Evolutionary conservation across 2,113 vertebrate species (phyloP), one percentile per base, ranked within the genome.

Genomic region (Pachypanchax playfairii): DNA sequence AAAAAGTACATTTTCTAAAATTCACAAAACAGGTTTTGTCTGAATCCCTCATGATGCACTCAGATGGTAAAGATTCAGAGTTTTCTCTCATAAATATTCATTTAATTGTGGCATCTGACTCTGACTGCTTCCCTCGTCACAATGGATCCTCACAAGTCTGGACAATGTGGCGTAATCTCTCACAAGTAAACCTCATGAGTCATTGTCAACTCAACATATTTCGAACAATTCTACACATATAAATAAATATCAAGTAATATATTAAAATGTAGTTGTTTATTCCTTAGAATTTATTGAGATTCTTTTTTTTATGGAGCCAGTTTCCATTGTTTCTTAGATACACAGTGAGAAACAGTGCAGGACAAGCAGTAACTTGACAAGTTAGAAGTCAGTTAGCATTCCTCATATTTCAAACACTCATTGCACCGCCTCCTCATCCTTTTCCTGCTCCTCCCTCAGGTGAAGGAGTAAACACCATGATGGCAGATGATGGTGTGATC

Each of bases 291-390:
- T n/a, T n/a, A n/a, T n/a, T n/a, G n/a, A n/a, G n/a, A n/a, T n/a
- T n/a, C n/a, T n/a, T n/a, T n/a, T n/a, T n/a, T n/a, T n/a, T n/a
- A n/a, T n/a, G n/a, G n/a, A 29, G 28, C 28, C 31, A 15, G n/a
- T 48, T 4, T 3, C 33, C 2, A 1, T 6, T 17, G 5, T 24
- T 67, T 54, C 24, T 28, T 65, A 6, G 18, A 12, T n/a, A 1
- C 18, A n/a, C 20, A 3, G 13, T 39, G 41, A 15, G 44, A 28
- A 48, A 38, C 17, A 21, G 42, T 2, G 1, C 33, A 57, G 39
- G 48, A 43, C 85, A 65, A 75, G 84, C 61, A 20, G 53, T 1
- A 31, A 78, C 85, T 79, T 1, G 76, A 80, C 80, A 83, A 73
- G 66, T 68, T 49, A 2, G 10, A 33, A 4, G 35, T 65, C 20